Evolutionary conservation across 2,113 vertebrate genomes (phyloP), one percentile per base, ranked within the genome.

Genomic region (Polypterus senegalus): DNA sequence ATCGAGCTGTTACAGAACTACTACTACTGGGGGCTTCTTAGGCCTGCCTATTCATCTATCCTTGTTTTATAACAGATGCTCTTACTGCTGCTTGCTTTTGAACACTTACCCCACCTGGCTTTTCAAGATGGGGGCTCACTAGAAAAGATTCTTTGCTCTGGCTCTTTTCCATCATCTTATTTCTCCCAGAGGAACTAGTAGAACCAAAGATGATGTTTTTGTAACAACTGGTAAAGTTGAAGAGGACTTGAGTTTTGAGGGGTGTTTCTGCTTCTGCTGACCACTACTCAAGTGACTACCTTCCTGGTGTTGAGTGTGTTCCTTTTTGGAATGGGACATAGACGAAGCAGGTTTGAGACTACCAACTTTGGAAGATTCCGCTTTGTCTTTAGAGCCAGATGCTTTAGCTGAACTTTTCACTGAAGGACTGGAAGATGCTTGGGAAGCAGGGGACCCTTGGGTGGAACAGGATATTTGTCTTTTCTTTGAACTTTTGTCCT

Each of bases 1-100:
- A 93, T 3, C 91, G 89, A 67, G 76, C 83, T 7, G 96, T 92
- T 82, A 95, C 88, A 2, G 96, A 98, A 9, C 91, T 93, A 62
- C 83, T 89, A 67, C 85, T 89, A 75, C 84, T 89, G 55, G 83
- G n/a, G 84, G 58, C 94, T 98, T 67, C 91, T n/a, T n/a, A n/a
- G n/a, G n/a, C n/a, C n/a, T n/a, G n/a, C n/a, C n/a, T n/a, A n/a
- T n/a, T n/a, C n/a, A n/a, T n/a, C n/a, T n/a, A n/a, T n/a, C n/a
- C 81, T 0, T 7, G 76, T 80, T 71, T 83, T 0, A 86, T 71
- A 65, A 83, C 83, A 45, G 85, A 77, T n/a, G 81, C 66, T 27
- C 90, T 83, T 0, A 1, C 76, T 70, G 48, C 61, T 76, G 9
- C 67, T 70, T 47, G 82, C 79, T 27, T 90, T 81, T 0, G 84